Evolutionary conservation across 2,888 invertebrate genomes (phyloP).

Genomic region (Leptopterna dolabrata): DNA sequence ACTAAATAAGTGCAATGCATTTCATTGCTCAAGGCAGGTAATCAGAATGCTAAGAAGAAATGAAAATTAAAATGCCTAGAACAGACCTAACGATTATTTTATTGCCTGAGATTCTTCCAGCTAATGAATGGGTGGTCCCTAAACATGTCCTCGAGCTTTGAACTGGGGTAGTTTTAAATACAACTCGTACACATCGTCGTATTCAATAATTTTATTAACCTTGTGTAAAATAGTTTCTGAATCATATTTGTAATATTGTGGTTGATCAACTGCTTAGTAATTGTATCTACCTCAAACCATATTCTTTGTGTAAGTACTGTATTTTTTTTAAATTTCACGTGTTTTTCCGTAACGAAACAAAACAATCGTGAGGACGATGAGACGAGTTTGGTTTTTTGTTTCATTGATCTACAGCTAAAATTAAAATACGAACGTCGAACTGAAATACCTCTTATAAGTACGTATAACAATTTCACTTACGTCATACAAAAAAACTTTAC

Average conservation of each 20-base stretch:
- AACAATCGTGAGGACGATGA: constrained; percentile 32
- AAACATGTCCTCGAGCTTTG: too few species aligned
- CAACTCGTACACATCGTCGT: neutral
- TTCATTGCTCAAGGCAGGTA: too few species aligned
- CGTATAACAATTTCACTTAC: constrained; percentile 45
- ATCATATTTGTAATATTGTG: constrained; percentile 54
- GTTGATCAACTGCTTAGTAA: constrained; percentile 54
- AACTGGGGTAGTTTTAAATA: neutral
- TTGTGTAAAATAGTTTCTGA: constrained; percentile 57
- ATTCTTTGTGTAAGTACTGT: constrained; percentile 34
- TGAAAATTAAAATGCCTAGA: too few species aligned
- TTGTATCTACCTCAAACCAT: constrained; percentile 50
- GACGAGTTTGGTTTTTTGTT: constrained; percentile 14
- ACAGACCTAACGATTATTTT: too few species aligned
- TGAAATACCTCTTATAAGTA: constrained; percentile 26
- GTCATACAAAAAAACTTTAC: constrained; percentile 43
- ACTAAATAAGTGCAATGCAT: too few species aligned
- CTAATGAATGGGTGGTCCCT: too few species aligned
- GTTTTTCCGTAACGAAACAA: constrained; percentile 15
- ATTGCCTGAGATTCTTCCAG: too few species aligned
- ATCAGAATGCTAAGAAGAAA: too few species aligned
- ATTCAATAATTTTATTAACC: constrained; percentile 57
- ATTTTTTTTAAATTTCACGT: neutral
- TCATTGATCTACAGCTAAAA: constrained; percentile 35
- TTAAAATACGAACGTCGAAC: constrained; percentile 5